Conservation (phyloP, 2,113 vertebrate genomes). For the Dromiciops gliroides region DNA sequence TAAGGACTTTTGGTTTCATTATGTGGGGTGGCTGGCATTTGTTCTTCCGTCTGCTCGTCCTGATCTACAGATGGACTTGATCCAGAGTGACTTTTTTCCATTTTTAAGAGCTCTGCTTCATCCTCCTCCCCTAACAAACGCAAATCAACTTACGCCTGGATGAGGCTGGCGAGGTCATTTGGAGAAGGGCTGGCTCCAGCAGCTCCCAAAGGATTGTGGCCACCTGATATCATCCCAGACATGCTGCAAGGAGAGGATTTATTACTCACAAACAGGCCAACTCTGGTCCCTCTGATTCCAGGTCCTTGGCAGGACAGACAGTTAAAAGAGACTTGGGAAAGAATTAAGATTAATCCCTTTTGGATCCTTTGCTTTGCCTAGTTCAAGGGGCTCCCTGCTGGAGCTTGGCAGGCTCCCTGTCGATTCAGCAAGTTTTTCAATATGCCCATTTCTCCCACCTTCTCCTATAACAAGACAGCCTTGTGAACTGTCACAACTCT, state of each 20-base stretch:
- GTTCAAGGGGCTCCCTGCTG: background rate
- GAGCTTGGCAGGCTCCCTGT: background rate
- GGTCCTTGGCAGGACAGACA: background rate
- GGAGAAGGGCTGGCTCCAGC: conserved; percentile 81
- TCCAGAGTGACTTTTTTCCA: background rate
- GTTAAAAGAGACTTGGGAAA: background rate
- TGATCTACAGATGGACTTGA: background rate
- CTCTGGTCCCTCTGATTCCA: background rate
- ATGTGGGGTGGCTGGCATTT: background rate
- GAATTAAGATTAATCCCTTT: background rate
- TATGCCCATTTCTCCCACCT: background rate
- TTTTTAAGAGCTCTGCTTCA: background rate
- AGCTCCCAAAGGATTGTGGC: conserved; percentile 85
- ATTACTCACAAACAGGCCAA: fast-evolving
- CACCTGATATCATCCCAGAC: conserved; percentile 96
- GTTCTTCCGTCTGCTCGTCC: background rate
- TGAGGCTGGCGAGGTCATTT: conserved; percentile 93
- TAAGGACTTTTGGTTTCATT: background rate
- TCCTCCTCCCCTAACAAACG: fast-evolving
- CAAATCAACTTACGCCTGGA: conserved; percentile 92
- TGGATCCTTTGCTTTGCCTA: background rate
- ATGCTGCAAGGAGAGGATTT: conserved; percentile 82
- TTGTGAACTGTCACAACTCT: background rate
- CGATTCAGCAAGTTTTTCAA: background rate
- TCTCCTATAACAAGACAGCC: no score